Base-by-base conservation (phyloP, 2,797 vertebrate species). In the Eospalax fontanierii region DNA sequence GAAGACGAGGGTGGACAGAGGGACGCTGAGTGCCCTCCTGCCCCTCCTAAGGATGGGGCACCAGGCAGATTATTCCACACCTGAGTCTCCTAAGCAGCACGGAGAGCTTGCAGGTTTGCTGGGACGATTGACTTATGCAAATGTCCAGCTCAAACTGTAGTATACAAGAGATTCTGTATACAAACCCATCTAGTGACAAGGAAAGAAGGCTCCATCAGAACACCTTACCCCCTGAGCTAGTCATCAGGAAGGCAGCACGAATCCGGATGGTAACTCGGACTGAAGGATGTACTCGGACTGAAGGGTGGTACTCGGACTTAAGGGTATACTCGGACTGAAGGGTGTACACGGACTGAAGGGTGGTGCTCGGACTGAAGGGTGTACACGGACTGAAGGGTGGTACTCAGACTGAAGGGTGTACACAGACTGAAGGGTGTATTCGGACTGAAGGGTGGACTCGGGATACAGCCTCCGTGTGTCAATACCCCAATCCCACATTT, bases 81-180 rank as follows among this genome's bases (percentile, higher is more conserved):
- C 73, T 78, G 57, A 89, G 66, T 93, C 54, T 84, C 74, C 30
- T 40, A n/a, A 94, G 38, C 94, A 88, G 78, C 40, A 84, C 2
- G 40, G 80, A 76, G 84, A 86, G n/a, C 73, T 90, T n/a, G 68
- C 81, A 92, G 46, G 57, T 92, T 50, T 85, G n/a, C 87, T 89
- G 9, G 66, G 50, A 95, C 18, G 24, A 88, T 71, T 19, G 43
- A 70, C 15, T 19, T 30, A 74, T 26, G 24, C 26, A 4, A 90
- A 90, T 40, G 7, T 4, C 46, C 0, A 73, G 63, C 46, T 40
- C 38, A 70, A 22, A 59, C 33, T 35, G 43, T n/a, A 65, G 12
- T 50, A 86, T 26, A 80, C 0, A 86, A 28, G 84, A 73, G 57
- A 46, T 57, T 12, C 16, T 86, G 19, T 71, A 75, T 89, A 21